Evolutionary conservation across 2,113 vertebrate genomes (phyloP).

Genomic region (Pithys albifrons): DNA sequence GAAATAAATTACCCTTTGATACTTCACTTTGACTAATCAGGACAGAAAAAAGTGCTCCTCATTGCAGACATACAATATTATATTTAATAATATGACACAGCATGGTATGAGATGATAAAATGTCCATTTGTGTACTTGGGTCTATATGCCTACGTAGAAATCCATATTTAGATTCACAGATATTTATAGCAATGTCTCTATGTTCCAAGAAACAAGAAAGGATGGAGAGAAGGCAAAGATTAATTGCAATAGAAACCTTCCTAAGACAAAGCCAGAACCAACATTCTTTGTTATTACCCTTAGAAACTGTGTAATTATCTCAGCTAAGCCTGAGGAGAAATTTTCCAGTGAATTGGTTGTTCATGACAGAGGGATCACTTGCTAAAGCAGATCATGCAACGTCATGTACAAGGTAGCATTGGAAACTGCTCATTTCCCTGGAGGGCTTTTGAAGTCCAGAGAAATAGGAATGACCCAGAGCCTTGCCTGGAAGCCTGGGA

Average conservation of each 20-base stretch:
- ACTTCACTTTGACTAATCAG: slow-evolving; percentile 58
- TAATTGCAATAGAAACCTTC: background rate
- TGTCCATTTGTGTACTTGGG: background rate
- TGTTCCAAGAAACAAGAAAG: background rate
- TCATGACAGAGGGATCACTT: background rate
- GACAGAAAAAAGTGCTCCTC: slow-evolving; percentile 53
- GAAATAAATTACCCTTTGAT: slow-evolving; percentile 52
- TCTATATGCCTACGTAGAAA: background rate
- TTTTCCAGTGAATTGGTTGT: background rate
- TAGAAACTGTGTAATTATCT: background rate
- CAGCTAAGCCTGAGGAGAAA: background rate
- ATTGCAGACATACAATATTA: background rate
- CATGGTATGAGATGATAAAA: background rate
- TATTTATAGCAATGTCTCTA: background rate
- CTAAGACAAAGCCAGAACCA: background rate
- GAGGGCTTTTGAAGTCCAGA: background rate
- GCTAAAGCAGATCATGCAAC: background rate
- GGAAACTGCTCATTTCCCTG: background rate
- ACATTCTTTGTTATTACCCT: background rate
- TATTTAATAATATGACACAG: background rate
- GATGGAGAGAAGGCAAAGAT: background rate
- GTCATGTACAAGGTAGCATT: accelerated
- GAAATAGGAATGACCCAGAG: background rate
- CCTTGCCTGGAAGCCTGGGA: background rate
- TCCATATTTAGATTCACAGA: background rate